phyloP scores from a whole-genome alignment of 2,888 invertebrate genomes.

The Ophonus ardosiacus region DNA sequence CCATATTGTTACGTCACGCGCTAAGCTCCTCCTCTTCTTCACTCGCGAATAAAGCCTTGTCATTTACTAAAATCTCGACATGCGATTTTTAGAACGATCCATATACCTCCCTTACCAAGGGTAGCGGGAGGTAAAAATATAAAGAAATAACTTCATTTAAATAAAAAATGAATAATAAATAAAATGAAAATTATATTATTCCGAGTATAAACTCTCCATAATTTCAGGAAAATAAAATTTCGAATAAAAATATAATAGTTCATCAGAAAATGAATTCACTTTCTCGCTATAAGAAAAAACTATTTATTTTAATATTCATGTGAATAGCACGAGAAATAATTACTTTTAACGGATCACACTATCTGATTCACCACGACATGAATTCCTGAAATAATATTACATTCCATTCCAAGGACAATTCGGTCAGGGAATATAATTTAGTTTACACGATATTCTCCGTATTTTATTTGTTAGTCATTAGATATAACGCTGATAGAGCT shows the following conservation, averaged over 20 bases:
- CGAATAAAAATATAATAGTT: not conserved
- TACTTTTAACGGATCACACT: slow-evolving; percentile 4
- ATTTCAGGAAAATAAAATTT: not conserved
- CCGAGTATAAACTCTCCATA: not conserved
- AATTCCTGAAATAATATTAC: slow-evolving; percentile 26
- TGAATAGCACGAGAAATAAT: slow-evolving; percentile 1
- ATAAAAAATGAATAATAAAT: not conserved
- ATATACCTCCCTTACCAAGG: no score
- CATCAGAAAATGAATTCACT: not conserved
- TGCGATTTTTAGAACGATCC: no score
- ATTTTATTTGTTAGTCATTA: slow-evolving; percentile 42
- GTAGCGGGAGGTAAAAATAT: no score
- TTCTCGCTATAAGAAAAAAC: not conserved
- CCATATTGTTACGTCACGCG: no score
- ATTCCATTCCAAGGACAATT: slow-evolving; percentile 39
- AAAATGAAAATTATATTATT: not conserved
- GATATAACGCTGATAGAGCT: slow-evolving; percentile 6
- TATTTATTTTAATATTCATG: not conserved
- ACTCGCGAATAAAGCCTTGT: no score
- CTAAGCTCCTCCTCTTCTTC: no score
- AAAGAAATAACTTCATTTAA: not conserved
- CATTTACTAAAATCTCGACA: no score
- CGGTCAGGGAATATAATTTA: slow-evolving; percentile 38
- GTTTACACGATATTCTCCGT: slow-evolving; percentile 35
- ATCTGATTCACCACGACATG: slow-evolving; percentile 24